Base-by-base conservation (phyloP, 2,797 vertebrate genomes). In the Coregonus sp. region DNA sequence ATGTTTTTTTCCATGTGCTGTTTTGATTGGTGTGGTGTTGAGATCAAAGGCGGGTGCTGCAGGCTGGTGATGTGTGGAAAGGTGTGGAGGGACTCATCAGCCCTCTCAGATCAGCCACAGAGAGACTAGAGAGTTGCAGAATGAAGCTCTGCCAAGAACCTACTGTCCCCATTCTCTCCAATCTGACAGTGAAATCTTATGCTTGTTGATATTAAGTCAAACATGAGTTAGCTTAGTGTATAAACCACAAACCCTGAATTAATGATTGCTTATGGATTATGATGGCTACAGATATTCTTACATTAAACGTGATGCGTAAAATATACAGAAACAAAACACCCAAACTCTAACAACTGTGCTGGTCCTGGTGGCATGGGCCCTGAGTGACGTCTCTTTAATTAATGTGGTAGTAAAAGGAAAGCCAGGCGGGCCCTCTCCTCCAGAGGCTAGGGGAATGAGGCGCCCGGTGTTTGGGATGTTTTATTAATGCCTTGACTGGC, bases 401-500 rank as follows among this genome's bases (percentile, higher is more conserved):
- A 93, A 91, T 87, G 87, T 85, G 80, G 86, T 88, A 87, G 90
- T 94, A 90, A 94, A 81, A 90, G 86, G 89, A 91, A 93, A 90
- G 89, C 84, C 86, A 91, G 84, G 79, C 86, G 77, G 89, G 80
- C 82, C 82, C 76, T 88, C 87, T 87, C 79, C 25, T 86, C 86
- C 84, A 84, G 83, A 18, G 72, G 89, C 89, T 68, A 31, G 81
- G 71, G 80, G 84, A 89, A 86, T 89, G 87, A 87, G 78, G 88
- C 92, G 89, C 89, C 88, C 86, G 88, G 90, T 93, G 91, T 93
- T 92, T 88, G 82, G 86, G 86, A 82, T 91, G 86, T 90, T 95
- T 95, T 95, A 95, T 95, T 95, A 95, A 94, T 92, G 85, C 92
- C 84, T 92, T 81, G 88, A 89, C 91, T 92, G 86, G 91, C 95